Evolutionary conservation across 2,113 vertebrate species (phyloP).

Genomic region (Butorides virescens): DNA sequence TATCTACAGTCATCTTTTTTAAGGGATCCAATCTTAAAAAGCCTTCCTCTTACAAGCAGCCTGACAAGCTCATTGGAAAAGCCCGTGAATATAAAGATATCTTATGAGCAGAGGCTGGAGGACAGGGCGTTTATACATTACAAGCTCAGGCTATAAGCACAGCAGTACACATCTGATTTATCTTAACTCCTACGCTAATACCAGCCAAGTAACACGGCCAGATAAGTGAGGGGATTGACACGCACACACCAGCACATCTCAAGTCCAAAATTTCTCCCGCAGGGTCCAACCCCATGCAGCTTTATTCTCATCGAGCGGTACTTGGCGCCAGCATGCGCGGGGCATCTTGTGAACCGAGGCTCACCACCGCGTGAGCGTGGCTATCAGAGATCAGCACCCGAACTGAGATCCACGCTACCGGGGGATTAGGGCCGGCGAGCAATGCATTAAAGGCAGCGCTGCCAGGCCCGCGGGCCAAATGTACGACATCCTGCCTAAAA

Average conservation of each 20-base stretch:
- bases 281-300: not conserved
- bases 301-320: not conserved
- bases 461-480: not conserved
- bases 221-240: not conserved
- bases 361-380: rapidly evolving
- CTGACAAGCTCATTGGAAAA: slow-evolving; percentile 8
- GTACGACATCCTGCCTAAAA: not conserved
- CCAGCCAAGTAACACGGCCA: not conserved
- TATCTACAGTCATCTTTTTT: not conserved
- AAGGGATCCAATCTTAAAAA: not conserved
- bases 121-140: not conserved
- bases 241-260: not conserved
- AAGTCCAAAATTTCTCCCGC: not conserved
- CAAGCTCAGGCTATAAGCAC: rapidly evolving
- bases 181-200: not conserved
- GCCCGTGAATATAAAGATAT: not conserved
- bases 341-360: rapidly evolving
- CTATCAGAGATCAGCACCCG: not conserved
- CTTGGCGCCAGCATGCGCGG: rapidly evolving
- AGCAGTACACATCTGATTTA: not conserved
- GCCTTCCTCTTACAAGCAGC: not conserved
- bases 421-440: not conserved
- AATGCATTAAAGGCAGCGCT: not conserved
- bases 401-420: not conserved
- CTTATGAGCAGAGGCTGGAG: not conserved